These are phyloP conservation scores for Oncorhynchus tshawytscha DNA, from an alignment of 2,113 vertebrate genomes.

Conservation along the genomic window DNA sequence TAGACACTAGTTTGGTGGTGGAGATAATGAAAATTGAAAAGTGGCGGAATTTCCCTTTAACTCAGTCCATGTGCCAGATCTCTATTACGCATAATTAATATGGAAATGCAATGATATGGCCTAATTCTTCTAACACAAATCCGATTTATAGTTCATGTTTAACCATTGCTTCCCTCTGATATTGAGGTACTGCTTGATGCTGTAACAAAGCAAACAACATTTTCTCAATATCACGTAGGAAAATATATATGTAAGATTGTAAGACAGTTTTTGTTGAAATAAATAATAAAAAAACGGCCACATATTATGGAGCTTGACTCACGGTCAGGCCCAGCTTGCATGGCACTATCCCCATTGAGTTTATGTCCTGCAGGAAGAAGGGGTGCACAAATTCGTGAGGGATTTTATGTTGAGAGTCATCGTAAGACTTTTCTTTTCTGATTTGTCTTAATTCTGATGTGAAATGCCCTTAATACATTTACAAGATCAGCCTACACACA, in stretches of 20 bases:
- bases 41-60: too few relatives aligned
- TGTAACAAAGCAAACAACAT: conserved; percentile 13
- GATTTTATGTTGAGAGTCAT: neutral
- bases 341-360: conserved; percentile 33
- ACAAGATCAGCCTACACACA: neutral
- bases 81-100: too few relatives aligned
- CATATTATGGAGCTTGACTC: conserved; percentile 19
- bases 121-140: too few relatives aligned
- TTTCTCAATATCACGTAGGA: neutral
- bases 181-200: conserved; percentile 34
- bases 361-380: conserved; percentile 42
- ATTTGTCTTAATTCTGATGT: too few relatives aligned
- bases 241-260: neutral
- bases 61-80: too few relatives aligned
- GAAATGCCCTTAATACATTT: too few relatives aligned
- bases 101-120: too few relatives aligned
- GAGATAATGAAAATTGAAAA: too few relatives aligned
- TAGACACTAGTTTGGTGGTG: too few relatives aligned
- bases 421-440: too few relatives aligned
- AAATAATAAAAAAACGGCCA: too few relatives aligned
- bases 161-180: conserved; percentile 32
- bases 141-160: neutral
- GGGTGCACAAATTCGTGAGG: neutral
- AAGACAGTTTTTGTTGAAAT: too few relatives aligned
- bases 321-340: conserved; percentile 36